These are phyloP conservation scores for Xestobium rufovillosum DNA, from an alignment of 2,888 invertebrate species.

Conservation along the genomic window DNA sequence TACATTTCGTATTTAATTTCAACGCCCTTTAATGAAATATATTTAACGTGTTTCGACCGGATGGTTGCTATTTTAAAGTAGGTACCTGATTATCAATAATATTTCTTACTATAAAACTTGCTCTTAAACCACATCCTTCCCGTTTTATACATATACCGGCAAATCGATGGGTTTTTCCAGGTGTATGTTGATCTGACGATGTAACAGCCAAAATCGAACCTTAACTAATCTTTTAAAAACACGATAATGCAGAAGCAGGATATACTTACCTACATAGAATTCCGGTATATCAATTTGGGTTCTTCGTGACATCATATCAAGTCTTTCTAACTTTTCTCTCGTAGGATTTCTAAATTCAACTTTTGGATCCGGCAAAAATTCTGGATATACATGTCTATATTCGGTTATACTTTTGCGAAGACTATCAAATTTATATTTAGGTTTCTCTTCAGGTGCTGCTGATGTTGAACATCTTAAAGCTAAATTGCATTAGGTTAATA, in stretches of 20 bases:
- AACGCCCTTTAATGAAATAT: slow-evolving; percentile 38
- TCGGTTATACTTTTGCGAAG: slow-evolving; percentile 38
- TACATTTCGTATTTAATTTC: slow-evolving; percentile 82
- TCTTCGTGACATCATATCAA: slow-evolving; percentile 86
- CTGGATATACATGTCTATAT: slow-evolving; percentile 72
- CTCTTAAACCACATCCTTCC: slow-evolving; percentile 71
- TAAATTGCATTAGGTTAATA: too few relatives aligned
- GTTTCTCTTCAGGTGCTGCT: too few relatives aligned
- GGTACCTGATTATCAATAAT: slow-evolving; percentile 74
- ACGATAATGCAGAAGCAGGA: background rate
- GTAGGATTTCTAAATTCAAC: slow-evolving; percentile 68
- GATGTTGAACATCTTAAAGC: too few relatives aligned
- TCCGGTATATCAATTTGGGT: slow-evolving; percentile 84
- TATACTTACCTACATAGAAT: slow-evolving; percentile 85
- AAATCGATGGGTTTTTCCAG: slow-evolving; percentile 77
- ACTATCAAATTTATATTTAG: slow-evolving; percentile 14
- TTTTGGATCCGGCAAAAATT: slow-evolving; percentile 86
- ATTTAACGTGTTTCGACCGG: background rate
- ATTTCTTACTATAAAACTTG: slow-evolving; percentile 84
- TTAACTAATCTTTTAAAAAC: too few relatives aligned
- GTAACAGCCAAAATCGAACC: slow-evolving; percentile 85
- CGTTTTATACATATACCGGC: slow-evolving; percentile 92
- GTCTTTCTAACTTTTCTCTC: slow-evolving; percentile 81
- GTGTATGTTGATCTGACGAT: slow-evolving; percentile 76
- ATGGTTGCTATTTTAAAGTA: background rate